Base-by-base conservation (phyloP, 2,113 vertebrate genomes). In the Ramphastos sulfuratus region DNA sequence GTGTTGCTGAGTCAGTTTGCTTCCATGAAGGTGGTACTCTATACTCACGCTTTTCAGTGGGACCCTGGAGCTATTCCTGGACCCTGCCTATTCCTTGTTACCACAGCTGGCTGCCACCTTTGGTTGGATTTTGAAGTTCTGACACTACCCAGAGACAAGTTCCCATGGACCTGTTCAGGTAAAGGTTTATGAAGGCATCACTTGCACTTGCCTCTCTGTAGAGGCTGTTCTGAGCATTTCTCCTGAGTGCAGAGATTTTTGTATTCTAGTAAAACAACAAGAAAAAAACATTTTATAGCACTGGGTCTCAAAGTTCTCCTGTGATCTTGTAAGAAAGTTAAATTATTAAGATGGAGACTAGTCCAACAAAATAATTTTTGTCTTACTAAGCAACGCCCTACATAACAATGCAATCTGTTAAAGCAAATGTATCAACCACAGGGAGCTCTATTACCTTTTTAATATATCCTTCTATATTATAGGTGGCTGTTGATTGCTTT, bases 111-210 rank as follows among this genome's bases (percentile, higher is more conserved):
- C 30, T 46, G 31, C 33, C 71, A 69, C 42, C 16, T 21, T 63
- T 4, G 2, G n/a, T 58, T 50, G 35, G 30, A 54, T 90, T 87
- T 15, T 66, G 59, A 75, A 93, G 61, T 46, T 60, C 61, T 78
- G 72, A 59, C 73, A 28, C 71, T 93, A 74, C 85, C 81, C 90
- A 67, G 46, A 89, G 75, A 85, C 75, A 64, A 85, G 67, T 87
- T 93, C 85, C 82, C 75, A 81, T 58, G 74, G 65, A 69, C 82
- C 90, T 87, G 61, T 80, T 78, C 67, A 73, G 69, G 55, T 46
- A 42, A 85, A 93, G 58, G 50, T 64, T 87, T 91, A 71, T 56
- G 48, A 56, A 74, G 69, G 58, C 54, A 92, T 12, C 58, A 24
- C 75, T 87, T 85, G 66, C 65, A 37, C 24, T 65, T 81, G 73